These are phyloP conservation scores for Nephrotoma flavescens DNA, from an alignment of 2,888 invertebrate genomes.

Conservation along the genomic window DNA sequence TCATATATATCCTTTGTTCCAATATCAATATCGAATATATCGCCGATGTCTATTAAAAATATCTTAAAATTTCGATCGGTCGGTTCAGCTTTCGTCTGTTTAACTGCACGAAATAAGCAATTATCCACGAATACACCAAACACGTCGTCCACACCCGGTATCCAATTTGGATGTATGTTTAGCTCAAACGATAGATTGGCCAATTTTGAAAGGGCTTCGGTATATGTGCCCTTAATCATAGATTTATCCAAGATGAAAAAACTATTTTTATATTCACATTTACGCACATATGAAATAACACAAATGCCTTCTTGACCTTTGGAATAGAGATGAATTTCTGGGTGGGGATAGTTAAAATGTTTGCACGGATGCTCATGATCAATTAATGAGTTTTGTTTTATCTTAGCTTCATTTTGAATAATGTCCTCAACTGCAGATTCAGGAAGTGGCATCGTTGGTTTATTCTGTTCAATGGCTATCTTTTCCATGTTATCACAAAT, in stretches of 20 bases:
- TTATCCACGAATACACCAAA: not conserved
- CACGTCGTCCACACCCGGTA: not conserved
- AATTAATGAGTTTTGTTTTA: not conserved
- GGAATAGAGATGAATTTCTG: not conserved
- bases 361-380: not conserved
- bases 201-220: not conserved
- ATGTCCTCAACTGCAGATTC: no score
- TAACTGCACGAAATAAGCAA: not conserved
- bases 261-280: not conserved
- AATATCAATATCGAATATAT: not conserved
- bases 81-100: not conserved
- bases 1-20: not conserved
- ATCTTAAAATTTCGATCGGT: not conserved
- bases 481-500: not conserved
- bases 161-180: not conserved
- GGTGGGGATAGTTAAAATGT: not conserved
- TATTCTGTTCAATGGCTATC: not conserved
- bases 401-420: not conserved
- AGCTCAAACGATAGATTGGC: not conserved
- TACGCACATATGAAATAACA: not conserved
- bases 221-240: not conserved
- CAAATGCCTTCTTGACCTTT: not conserved
- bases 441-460: no score
- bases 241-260: not conserved
- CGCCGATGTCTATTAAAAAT: slow-evolving; percentile 6